Percentiles rank a stretch among this genome's conserved stretches.
phyloP scores from a whole-genome alignment of 2,797 vertebrate genomes.

The Spinus olivaceus region DNA sequence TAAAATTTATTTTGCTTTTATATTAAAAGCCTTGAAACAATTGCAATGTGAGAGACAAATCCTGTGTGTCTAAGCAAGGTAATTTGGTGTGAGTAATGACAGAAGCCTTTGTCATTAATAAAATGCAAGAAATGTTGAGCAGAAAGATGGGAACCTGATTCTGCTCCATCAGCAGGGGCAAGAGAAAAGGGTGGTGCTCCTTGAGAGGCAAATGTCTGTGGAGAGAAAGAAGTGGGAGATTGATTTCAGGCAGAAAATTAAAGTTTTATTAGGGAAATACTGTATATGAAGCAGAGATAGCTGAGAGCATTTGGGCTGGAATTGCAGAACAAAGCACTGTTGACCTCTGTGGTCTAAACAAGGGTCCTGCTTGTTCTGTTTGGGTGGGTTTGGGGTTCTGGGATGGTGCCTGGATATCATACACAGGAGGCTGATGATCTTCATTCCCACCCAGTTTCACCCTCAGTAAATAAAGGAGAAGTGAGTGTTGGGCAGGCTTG shows the following conservation, averaged over 20 bases:
- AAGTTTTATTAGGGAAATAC: not conserved
- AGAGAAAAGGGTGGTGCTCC: not conserved
- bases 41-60: not conserved
- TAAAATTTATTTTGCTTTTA: conserved; percentile 42
- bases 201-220: not conserved
- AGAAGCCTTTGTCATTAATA: conserved; percentile 4
- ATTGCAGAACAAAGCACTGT: not conserved
- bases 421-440: not conserved
- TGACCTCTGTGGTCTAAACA: not conserved
- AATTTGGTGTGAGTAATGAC: conserved; percentile 3
- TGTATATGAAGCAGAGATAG: not conserved
- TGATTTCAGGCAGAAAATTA: not conserved
- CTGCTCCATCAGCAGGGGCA: not conserved
- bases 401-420: not conserved
- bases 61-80: not conserved
- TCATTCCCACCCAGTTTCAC: not conserved
- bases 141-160: not conserved
- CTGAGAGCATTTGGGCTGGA: not conserved
- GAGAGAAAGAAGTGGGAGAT: not conserved
- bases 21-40: conserved; percentile 43
- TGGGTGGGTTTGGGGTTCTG: not conserved
- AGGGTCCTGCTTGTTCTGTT: not conserved
- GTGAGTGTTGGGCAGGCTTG: not conserved
- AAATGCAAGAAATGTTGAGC: not conserved
- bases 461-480: not conserved